Evolutionary conservation across 1,140 invertebrate species (phyloP).

Genomic region (Wiebesia pumilae): DNA sequence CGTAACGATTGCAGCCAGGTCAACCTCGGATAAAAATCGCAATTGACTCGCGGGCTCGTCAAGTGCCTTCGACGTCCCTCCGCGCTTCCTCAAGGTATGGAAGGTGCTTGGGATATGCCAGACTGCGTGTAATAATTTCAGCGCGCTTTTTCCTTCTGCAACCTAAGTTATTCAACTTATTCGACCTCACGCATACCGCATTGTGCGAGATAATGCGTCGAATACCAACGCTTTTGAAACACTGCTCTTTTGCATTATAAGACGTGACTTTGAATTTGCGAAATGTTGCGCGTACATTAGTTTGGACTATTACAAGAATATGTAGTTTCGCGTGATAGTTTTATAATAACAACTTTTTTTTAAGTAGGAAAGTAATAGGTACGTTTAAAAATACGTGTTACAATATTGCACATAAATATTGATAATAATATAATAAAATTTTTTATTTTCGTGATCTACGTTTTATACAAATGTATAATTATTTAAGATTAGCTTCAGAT

Average conservation of each 20-base stretch:
- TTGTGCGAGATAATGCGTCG: background rate
- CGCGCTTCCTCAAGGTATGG: background rate
- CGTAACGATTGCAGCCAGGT: conserved; percentile 11
- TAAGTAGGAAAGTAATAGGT: too few species aligned
- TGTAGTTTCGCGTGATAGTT: background rate
- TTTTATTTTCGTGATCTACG: background rate
- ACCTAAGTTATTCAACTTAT: background rate
- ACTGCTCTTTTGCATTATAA: background rate
- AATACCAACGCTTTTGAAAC: background rate
- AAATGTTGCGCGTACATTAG: background rate
- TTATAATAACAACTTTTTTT: too few species aligned
- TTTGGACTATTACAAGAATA: background rate
- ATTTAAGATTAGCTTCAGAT: background rate
- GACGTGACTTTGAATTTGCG: background rate
- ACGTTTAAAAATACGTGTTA: too few species aligned
- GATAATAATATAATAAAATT: too few species aligned
- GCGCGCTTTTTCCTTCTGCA: background rate
- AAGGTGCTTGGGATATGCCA: background rate
- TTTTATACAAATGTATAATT: background rate
- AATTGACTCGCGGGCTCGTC: background rate
- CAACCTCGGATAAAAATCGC: conserved; percentile 8
- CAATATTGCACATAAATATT: too few species aligned
- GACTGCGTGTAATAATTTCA: background rate
- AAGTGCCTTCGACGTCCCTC: too few species aligned
- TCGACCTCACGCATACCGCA: background rate